Evolutionary conservation across 2,797 vertebrate genomes (phyloP).

Genomic region (Ataeniobius toweri): DNA sequence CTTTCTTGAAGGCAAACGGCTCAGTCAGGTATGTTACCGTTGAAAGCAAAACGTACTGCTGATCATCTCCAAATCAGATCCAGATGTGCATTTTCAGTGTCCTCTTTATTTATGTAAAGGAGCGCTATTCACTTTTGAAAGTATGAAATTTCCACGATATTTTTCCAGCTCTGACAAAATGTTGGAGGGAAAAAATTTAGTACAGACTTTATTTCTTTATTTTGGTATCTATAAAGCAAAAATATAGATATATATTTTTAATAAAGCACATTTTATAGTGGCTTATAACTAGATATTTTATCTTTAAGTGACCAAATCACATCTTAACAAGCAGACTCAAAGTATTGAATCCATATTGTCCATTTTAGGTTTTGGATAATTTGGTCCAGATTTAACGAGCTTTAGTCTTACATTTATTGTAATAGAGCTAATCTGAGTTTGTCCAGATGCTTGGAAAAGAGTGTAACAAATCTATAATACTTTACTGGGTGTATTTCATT

Average conservation of each 20-base stretch:
- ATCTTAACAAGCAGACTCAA: neutral
- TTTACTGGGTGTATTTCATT: neutral
- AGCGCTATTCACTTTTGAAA: neutral
- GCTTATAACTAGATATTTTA: no score
- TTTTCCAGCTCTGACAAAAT: neutral
- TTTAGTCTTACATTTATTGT: neutral
- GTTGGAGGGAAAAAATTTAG: neutral
- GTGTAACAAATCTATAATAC: neutral
- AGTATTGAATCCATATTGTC: neutral
- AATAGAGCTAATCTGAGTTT: neutral
- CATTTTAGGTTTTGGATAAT: neutral
- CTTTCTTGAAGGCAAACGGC: neutral
- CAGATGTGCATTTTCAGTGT: neutral
- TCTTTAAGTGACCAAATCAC: no score
- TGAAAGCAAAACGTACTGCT: neutral
- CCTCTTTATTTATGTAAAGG: neutral
- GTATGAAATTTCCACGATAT: neutral
- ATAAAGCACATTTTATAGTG: no score
- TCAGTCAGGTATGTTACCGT: neutral
- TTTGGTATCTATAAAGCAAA: neutral
- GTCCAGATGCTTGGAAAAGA: neutral
- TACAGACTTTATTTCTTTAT: neutral
- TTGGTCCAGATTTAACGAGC: neutral
- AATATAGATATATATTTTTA: no score
- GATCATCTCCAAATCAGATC: neutral